Base-by-base conservation (phyloP, 1,140 invertebrate species). In the Formica exsecta region DNA sequence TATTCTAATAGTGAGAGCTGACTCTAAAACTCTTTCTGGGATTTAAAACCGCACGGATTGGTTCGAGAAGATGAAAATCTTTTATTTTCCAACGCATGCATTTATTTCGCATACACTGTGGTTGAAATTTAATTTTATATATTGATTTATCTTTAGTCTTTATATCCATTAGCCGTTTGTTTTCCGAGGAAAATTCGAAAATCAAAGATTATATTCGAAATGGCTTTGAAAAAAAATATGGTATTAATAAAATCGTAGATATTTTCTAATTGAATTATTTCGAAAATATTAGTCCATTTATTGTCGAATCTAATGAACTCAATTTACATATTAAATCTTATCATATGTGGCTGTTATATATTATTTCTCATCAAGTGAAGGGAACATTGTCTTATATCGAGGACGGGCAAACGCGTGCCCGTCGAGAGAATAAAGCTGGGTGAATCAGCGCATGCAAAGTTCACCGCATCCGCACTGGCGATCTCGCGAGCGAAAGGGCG, bases 401-500 rank as follows among this genome's bases (percentile, higher is more conserved):
- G 66, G 66, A 61, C 68, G 36, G 77, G 57, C 22, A 77, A 54
- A 65, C 64, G 62, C 16, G n/a, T 41, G 32, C 44, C 36, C 71
- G n/a, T 77, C 32, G 64, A 62, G 25, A 54, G 73, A 36, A 36
- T 59, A 61, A 85, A 85, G 51, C 66, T 25, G 74, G 48, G 25
- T 68, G 74, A 85, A 80, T 83, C 79, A 74, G 54, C 79, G 57
- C 38, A 64, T 61, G 44, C 66, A 74, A 74, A 68, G 75, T 48
- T 54, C 32, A 68, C 29, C 8, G 75, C 76, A 44, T 81, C 54
- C 65, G 29, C 32, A 36, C 80, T 32, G 61, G 73, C 81, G 41
- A 61, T 85, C 71, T 51, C 73, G 32, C 66, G 76, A 84, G 65
- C 71, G 70, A 88, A 85, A 85, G 59, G 83, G 77, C 70, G 44